A percentile compares a stretch with the other conserved stretches of the same genome.
These are phyloP conservation scores for Oreochromis spilurus DNA, from an alignment of 2,113 vertebrate species.

Conservation along the genomic window DNA sequence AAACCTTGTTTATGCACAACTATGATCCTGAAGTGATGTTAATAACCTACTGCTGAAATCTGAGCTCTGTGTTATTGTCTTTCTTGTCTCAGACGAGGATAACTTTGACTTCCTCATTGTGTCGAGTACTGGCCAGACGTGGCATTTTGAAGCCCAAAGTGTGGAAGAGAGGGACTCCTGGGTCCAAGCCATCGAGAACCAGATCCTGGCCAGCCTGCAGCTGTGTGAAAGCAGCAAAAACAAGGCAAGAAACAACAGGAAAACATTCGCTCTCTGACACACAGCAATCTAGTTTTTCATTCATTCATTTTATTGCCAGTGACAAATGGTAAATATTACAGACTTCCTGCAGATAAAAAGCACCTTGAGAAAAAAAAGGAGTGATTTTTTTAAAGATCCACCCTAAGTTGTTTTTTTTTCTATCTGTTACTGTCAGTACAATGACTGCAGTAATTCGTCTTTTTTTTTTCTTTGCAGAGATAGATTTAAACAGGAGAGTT, in stretches of 20 bases:
- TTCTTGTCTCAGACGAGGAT: slow-evolving; percentile 77
- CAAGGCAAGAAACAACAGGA: slow-evolving; percentile 73
- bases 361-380: neutral
- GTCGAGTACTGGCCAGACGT: slow-evolving; percentile 90
- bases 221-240: slow-evolving; percentile 93
- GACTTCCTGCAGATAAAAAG: neutral
- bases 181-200: slow-evolving; percentile 92
- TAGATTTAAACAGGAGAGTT: neutral
- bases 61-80: neutral
- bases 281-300: neutral
- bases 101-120: slow-evolving; percentile 94
- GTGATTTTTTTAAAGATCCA: neutral
- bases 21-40: neutral
- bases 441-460: neutral
- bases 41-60: neutral
- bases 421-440: neutral
- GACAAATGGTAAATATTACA: neutral
- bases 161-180: slow-evolving; percentile 91
- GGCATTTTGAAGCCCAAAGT: slow-evolving; percentile 89
- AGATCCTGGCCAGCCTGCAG: slow-evolving; percentile 92
- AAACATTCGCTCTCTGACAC: neutral
- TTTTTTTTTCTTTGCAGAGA: neutral
- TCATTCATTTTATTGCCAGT: neutral
- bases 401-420: fast-evolving
- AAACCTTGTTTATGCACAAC: neutral